Evolutionary conservation across 2,888 invertebrate species (phyloP).

Genomic region (Zaprionus lineosus): DNA sequence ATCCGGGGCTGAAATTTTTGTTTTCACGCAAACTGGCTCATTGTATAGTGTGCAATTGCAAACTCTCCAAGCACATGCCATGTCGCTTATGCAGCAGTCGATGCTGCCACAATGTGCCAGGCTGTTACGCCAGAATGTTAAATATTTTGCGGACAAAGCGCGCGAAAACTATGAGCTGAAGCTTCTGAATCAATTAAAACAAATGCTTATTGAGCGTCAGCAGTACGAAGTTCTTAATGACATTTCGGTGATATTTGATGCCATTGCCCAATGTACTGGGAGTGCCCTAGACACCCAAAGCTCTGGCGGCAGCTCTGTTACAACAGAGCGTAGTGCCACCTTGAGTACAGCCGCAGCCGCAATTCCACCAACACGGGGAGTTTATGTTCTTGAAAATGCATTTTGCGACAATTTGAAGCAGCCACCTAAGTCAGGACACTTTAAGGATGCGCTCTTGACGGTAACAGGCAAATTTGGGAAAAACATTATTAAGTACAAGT

Average conservation of each 20-base stretch:
- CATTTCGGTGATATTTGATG: conserved; percentile 82
- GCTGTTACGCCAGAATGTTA: conserved; percentile 80
- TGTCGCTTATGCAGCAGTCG: conserved; percentile 75
- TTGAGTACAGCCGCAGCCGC: conserved; percentile 31
- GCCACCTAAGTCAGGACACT: conserved; percentile 74
- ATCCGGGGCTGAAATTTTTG: conserved; percentile 75
- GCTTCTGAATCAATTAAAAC: conserved; percentile 80
- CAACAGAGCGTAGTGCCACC: conserved; percentile 73
- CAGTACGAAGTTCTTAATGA: conserved; percentile 82
- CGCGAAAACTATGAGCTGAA: conserved; percentile 81
- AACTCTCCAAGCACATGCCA: conserved; percentile 76
- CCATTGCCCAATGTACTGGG: conserved; percentile 81
- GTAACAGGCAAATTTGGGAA: conserved; percentile 83
- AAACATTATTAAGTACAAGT: conserved; percentile 83
- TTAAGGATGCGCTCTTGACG: conserved; percentile 82
- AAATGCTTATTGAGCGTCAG: conserved; percentile 79
- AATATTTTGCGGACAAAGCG: conserved; percentile 82
- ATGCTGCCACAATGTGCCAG: conserved; percentile 80
- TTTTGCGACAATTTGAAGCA: conserved; percentile 82
- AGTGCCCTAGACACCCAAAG: conserved; percentile 78
- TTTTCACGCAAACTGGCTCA: conserved; percentile 81
- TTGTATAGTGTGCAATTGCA: conserved; percentile 78
- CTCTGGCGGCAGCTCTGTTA: conserved; percentile 80
- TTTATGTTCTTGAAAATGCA: conserved; percentile 82
- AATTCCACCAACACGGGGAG: conserved; percentile 62